Percentiles rank a stretch among this genome's conserved stretches.
Conservation (phyloP, 2,888 invertebrate species). For the Epinotia demarniana region DNA sequence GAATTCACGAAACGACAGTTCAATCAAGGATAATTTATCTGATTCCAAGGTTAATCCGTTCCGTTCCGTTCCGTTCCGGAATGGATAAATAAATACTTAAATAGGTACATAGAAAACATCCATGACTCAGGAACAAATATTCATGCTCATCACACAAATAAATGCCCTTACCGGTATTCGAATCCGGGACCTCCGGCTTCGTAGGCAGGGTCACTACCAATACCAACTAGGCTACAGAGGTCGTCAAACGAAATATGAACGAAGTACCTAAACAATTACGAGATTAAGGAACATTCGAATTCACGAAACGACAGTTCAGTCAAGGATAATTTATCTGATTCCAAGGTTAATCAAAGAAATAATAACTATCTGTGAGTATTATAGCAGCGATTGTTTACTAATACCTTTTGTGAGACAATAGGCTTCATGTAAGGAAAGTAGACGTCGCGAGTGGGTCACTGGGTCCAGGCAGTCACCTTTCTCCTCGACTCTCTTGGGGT, state of each 20-base stretch:
- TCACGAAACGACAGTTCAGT: background rate
- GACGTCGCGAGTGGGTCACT: slow-evolving; percentile 69
- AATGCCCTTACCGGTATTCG: too few relatives aligned
- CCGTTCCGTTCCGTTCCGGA: too few relatives aligned
- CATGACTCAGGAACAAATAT: too few relatives aligned
- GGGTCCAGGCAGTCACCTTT: slow-evolving; percentile 73
- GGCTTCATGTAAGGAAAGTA: slow-evolving; percentile 71
- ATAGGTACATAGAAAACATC: too few relatives aligned
- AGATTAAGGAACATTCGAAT: background rate
- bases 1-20: background rate
- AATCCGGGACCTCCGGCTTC: too few relatives aligned
- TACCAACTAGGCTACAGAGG: too few relatives aligned
- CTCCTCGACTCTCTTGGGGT: slow-evolving; percentile 59
- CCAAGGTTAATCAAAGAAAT: background rate
- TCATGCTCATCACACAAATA: too few relatives aligned
- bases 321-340: background rate
- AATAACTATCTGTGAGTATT: background rate
- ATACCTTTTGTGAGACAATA: slow-evolving; percentile 55
- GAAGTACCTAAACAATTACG: background rate
- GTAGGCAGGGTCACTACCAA: too few relatives aligned
- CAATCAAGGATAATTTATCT: background rate
- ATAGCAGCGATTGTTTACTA: slow-evolving; percentile 6
- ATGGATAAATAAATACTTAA: too few relatives aligned
- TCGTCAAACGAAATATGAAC: too few relatives aligned
- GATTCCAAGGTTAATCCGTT: background rate